These are phyloP conservation scores for Paelopatides confundens DNA, from an alignment of 53 echinoderm and acorn worm genomes.

Conservation along the genomic window DNA sequence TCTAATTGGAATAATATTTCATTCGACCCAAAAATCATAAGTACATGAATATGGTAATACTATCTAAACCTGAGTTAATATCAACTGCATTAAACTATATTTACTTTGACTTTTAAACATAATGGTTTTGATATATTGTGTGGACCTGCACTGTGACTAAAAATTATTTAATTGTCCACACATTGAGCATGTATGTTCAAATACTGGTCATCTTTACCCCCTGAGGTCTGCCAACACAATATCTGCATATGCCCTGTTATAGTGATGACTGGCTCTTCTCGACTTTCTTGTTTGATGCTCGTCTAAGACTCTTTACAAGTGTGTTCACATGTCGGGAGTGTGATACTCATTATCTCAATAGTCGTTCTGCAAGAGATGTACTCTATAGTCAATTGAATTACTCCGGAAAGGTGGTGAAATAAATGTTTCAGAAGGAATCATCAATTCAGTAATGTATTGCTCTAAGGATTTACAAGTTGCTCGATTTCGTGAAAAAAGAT, in stretches of 20 bases:
- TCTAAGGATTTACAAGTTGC: background rate
- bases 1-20: constrained; percentile 60
- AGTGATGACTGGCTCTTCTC: background rate
- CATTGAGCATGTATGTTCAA: background rate
- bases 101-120: background rate
- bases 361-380: constrained; percentile 14
- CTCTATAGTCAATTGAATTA: constrained; percentile 45
- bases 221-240: constrained; percentile 57
- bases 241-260: constrained; percentile 20
- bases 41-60: background rate
- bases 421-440: constrained; percentile 41
- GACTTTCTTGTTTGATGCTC: background rate
- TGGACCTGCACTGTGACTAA: constrained; percentile 1
- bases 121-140: background rate
- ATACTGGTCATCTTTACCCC: constrained; percentile 58
- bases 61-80: background rate
- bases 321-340: background rate
- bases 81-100: constrained; percentile 1
- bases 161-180: constrained; percentile 53
- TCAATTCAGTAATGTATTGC: constrained; percentile 49
- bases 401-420: constrained; percentile 46
- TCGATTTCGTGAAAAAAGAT: constrained; percentile 48
- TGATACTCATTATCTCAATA: background rate
- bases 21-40: constrained; percentile 1
- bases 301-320: background rate